Percentiles rank a stretch among this genome's conserved stretches.
Evolutionary conservation across 2,888 invertebrate species (phyloP).

Genomic region (Scrobipalpa costella): DNA sequence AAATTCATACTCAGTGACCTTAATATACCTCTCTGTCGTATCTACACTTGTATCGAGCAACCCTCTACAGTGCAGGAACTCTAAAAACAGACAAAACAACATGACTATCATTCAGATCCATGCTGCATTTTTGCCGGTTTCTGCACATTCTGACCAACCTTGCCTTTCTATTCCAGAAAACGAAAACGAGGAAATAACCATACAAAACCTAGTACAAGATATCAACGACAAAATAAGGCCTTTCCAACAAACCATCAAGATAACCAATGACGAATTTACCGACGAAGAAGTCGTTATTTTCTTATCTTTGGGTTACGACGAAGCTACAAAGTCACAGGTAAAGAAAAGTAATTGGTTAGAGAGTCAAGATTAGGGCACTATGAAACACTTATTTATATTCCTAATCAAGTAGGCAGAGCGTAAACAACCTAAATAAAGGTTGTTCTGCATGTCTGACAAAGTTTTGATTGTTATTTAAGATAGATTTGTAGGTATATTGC

Average conservation of each 20-base stretch:
- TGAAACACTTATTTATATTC: too few species aligned
- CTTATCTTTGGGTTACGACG: conserved; percentile 62
- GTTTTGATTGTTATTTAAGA: too few species aligned
- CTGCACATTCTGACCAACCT: neutral
- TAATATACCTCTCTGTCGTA: too few species aligned
- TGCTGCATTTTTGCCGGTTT: neutral
- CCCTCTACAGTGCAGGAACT: neutral
- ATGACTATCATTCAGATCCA: neutral
- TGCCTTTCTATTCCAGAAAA: conserved; percentile 9
- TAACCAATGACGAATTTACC: conserved; percentile 62
- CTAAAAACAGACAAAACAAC: neutral
- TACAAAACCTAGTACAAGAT: conserved; percentile 55
- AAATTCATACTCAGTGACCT: neutral
- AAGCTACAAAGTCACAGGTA: conserved; percentile 63
- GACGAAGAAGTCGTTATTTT: conserved; percentile 65
- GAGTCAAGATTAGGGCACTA: too few species aligned
- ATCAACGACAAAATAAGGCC: conserved; percentile 64
- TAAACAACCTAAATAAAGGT: too few species aligned
- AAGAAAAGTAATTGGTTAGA: too few species aligned
- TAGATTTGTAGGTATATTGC: too few species aligned
- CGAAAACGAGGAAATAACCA: conserved; percentile 36
- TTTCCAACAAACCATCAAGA: conserved; percentile 63
- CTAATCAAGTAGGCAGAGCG: too few species aligned
- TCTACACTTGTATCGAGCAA: neutral
- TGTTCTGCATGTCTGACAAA: too few species aligned